These are phyloP conservation scores for Aptenodytes patagonicus DNA, from an alignment of 2,113 vertebrate genomes.

Conservation along the genomic window DNA sequence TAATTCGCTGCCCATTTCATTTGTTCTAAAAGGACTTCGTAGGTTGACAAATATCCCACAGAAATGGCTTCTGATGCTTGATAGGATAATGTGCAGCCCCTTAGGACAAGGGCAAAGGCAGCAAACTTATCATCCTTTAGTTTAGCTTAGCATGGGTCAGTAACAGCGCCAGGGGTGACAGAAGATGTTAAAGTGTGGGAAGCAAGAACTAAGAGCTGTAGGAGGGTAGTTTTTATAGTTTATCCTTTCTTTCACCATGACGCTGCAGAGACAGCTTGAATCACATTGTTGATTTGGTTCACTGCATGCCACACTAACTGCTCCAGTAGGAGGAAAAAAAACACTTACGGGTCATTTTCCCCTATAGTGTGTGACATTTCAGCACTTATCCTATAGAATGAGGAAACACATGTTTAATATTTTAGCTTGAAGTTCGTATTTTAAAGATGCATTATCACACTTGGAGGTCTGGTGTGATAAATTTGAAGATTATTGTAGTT, in stretches of 20 bases:
- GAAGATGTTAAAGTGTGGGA: conserved; percentile 85
- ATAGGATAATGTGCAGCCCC: conserved; percentile 87
- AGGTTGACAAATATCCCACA: conserved; percentile 85
- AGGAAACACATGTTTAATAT: conserved; percentile 70
- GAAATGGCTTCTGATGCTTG: conserved; percentile 85
- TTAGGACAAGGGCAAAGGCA: conserved; percentile 85
- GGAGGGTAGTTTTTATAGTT: conserved; percentile 84
- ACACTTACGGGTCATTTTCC: conserved; percentile 77
- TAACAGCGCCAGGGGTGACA: conserved; percentile 85
- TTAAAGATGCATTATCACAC: conserved; percentile 70
- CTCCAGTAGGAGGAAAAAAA: conserved; percentile 73
- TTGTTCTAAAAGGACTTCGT: conserved; percentile 82
- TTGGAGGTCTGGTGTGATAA: conserved; percentile 66
- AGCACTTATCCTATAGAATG: conserved; percentile 59
- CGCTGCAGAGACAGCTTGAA: conserved; percentile 80
- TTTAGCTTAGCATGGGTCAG: conserved; percentile 87
- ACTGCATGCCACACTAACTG: conserved; percentile 80
- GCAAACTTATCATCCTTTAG: conserved; percentile 90
- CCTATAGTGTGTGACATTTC: conserved; percentile 70
- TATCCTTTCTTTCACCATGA: conserved; percentile 82
- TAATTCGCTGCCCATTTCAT: conserved; percentile 85
- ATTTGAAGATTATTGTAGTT: conserved; percentile 56
- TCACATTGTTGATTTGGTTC: conserved; percentile 84
- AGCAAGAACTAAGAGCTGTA: conserved; percentile 81
- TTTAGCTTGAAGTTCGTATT: conserved; percentile 70